Evolutionary conservation across 2,888 invertebrate genomes (phyloP).

Genomic region (Apamea monoglypha): DNA sequence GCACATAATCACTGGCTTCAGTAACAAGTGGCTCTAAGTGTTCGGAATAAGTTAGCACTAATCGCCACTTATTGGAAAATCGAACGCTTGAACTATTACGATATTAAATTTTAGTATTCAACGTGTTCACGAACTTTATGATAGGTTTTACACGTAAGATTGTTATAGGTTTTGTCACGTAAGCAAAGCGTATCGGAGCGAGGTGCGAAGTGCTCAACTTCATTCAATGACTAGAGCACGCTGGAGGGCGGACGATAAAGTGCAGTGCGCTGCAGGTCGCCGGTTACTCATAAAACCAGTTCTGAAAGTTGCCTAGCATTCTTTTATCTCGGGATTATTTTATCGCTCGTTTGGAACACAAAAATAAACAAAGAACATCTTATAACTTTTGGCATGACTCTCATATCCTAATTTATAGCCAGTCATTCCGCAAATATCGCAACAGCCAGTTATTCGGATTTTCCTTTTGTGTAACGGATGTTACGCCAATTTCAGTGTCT

Average conservation of each 20-base stretch:
- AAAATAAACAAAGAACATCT: conserved; percentile 62
- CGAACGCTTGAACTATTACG: conserved; percentile 54
- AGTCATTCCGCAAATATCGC: conserved; percentile 61
- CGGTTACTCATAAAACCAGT: conserved; percentile 51
- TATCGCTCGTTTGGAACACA: conserved; percentile 53
- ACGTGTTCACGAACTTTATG: conserved; percentile 40
- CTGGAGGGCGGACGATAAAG: conserved; percentile 37
- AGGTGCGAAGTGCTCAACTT: conserved; percentile 47
- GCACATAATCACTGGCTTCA: conserved; percentile 59
- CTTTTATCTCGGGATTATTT: conserved; percentile 58
- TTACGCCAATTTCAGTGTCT: conserved; percentile 34
- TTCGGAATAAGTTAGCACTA: conserved; percentile 67
- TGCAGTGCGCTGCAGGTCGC: conserved; percentile 39
- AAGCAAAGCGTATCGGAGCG: conserved; percentile 25
- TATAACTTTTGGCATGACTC: conserved; percentile 66
- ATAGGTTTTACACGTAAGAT: conserved; percentile 42
- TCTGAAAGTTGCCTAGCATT: conserved; percentile 50
- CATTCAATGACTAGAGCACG: conserved; percentile 41
- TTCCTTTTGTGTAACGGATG: conserved; percentile 51
- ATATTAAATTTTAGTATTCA: conserved; percentile 61
- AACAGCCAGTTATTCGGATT: conserved; percentile 48
- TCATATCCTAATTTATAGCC: conserved; percentile 66
- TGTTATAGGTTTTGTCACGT: conserved; percentile 15
- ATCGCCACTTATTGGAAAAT: conserved; percentile 69
- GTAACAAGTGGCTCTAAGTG: conserved; percentile 61